Evolutionary conservation across 2,113 vertebrate genomes (phyloP).

Genomic region (Cheilinus undulatus): DNA sequence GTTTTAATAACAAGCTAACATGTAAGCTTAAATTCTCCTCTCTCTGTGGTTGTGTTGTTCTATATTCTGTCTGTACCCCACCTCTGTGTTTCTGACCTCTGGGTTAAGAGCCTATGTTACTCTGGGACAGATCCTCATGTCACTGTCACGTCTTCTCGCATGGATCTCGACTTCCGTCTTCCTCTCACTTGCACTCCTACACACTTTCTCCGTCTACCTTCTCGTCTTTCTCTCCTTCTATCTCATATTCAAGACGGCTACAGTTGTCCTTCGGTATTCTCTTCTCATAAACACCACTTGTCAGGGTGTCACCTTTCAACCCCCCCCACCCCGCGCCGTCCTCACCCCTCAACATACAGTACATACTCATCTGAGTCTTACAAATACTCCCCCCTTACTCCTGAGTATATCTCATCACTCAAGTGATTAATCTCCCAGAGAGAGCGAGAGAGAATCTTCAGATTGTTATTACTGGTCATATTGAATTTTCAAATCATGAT

Average conservation of each 20-base stretch:
- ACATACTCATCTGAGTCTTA: slow-evolving; percentile 28
- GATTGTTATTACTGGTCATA: neutral
- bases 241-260: slow-evolving; percentile 43
- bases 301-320: slow-evolving; percentile 68
- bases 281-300: slow-evolving; percentile 72
- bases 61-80: slow-evolving; percentile 13
- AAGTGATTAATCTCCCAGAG: slow-evolving; percentile 11
- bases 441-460: neutral
- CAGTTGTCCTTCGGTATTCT: slow-evolving; percentile 67
- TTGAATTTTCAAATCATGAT: no score
- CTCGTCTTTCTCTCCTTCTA: slow-evolving; percentile 38
- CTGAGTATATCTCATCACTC: neutral
- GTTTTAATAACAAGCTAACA: slow-evolving; percentile 20
- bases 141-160: slow-evolving; percentile 44
- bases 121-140: slow-evolving; percentile 47
- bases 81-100: slow-evolving; percentile 9
- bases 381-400: neutral
- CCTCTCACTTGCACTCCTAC: slow-evolving; percentile 37
- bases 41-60: slow-evolving; percentile 8
- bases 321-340: slow-evolving; percentile 13
- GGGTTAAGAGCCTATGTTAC: slow-evolving; percentile 43
- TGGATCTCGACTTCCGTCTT: slow-evolving; percentile 35
- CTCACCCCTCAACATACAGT: slow-evolving; percentile 34
- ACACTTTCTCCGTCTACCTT: slow-evolving; percentile 19
- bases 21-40: neutral